Base-by-base conservation (phyloP, 1,140 invertebrate genomes). In the Halyomorpha halys region DNA sequence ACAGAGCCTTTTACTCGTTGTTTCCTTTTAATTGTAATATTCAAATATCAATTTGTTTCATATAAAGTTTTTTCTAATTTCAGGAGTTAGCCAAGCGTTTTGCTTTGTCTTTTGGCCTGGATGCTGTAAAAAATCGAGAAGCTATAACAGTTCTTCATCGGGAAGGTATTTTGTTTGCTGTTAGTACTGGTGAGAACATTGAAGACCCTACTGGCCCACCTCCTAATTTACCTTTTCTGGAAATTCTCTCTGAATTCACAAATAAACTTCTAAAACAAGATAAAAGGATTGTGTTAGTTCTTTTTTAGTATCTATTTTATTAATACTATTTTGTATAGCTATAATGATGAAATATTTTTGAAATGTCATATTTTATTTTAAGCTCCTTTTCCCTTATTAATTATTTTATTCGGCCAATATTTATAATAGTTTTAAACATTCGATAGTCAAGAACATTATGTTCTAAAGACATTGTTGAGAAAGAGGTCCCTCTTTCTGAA, bases 41-140 rank as follows among this genome's bases (percentile, higher is more conserved):
- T n/a, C n/a, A n/a, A n/a, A n/a, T n/a, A n/a, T n/a, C n/a, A n/a
- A n/a, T 53, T 16, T 47, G 3, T 47, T 16, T 47, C 13, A 16
- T 5, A 15, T 47, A 47, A 39, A 39, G 6, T 25, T 56, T 56
- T 16, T 56, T 56, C n/a, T n/a, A n/a, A 21, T 49, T 47, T 47
- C 70, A 88, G 78, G 96, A 98, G 82, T 80, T 99, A 69, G 95
- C 95, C 3, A 95, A 97, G 76, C 80, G 95, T 69, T 98, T 99
- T 81, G 90, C 94, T 0, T 78, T 97, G 19, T 97, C 94, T 5
- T 99, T 99, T 82, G 97, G 97, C 19, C 80, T 98, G 62, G 96
- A 99, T 79, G 91, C 92, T 19, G 82, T 98, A 13, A 97, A 97
- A 78, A 98, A 98, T 80, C 83, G 97, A 49, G 95, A 98, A 75